Base-by-base conservation (phyloP, 2,888 invertebrate species). In the Platynereis dumerilii region DNA sequence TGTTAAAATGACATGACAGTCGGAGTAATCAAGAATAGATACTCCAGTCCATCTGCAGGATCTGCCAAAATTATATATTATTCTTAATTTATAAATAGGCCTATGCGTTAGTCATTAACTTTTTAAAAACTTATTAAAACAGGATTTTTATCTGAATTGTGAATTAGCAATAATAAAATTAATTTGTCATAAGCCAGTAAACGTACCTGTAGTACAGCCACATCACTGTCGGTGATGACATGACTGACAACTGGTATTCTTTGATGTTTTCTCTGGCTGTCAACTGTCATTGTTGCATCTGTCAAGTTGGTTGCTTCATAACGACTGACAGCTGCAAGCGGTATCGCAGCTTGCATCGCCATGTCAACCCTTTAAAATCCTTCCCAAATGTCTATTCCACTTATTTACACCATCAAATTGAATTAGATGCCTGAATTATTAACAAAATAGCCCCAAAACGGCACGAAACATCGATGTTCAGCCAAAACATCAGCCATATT, bases 221-320 rank as follows among this genome's bases (percentile, higher is more conserved):
- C 69, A 60, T 82, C 81, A 65, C 82, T 81, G 70, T 83, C 82
- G 34, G 80, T 81, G 39, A 83, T 78, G n/a, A 79, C 74, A 68
- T 82, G 81, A 17, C 78, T 68, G 7, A 83, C 80, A 56, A 83
- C 65, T 12, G 83, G 83, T 22, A 80, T 75, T 7, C 69, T 69
- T 15, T 44, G 27, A 27, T 28, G 3, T 17, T 55, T 55, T n/a
- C n/a, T n/a, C 27, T 58, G 48, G 22, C 34, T 34, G 34, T 55
- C 54, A 22, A 56, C 63, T 20, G 59, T 48, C 34, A 34, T 34
- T 5, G 34, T 7, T 5, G 34, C 5, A 34, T 12, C 34, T 34
- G 55, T 24, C 39, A 58, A 57, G 10, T 58, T 55, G 45, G 22
- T 48, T 48, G 48, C n/a, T 5, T 48, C 55, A 26, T 39, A 61